These are phyloP conservation scores for Heliothis virescens DNA, from an alignment of 1,140 invertebrate species.

Conservation along the genomic window DNA sequence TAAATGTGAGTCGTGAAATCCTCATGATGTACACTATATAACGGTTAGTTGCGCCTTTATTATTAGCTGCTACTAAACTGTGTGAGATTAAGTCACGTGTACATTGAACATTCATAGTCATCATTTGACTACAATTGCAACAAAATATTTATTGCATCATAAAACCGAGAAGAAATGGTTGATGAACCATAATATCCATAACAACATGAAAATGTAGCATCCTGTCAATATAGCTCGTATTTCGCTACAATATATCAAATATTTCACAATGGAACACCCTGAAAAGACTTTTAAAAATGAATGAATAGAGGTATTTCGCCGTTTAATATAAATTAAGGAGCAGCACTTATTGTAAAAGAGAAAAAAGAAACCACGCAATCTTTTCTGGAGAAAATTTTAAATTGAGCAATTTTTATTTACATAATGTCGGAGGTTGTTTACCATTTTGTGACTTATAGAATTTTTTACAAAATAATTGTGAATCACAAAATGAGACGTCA, in stretches of 20 bases:
- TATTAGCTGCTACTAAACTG: too few species aligned
- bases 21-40: too few species aligned
- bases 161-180: too few species aligned
- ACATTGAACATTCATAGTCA: too few species aligned
- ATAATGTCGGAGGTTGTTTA: conserved; percentile 6
- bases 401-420: conserved; percentile 31
- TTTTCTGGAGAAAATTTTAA: conserved; percentile 25
- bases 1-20: background rate
- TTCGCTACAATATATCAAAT: background rate
- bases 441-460: background rate
- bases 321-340: conserved; percentile 32
- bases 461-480: background rate
- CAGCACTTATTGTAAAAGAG: conserved; percentile 20
- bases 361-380: conserved; percentile 1
- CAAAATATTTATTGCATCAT: too few species aligned
- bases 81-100: too few species aligned
- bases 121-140: too few species aligned
- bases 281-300: conserved; percentile 13
- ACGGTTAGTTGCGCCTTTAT: too few species aligned
- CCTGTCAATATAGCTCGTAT: background rate
- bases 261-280: conserved; percentile 1
- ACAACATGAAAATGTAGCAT: background rate
- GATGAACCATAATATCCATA: too few species aligned
- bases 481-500: too few species aligned
- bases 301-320: conserved; percentile 15